Evolutionary conservation across 1,140 invertebrate genomes (phyloP).

Genomic region (Aleiodes sp.): DNA sequence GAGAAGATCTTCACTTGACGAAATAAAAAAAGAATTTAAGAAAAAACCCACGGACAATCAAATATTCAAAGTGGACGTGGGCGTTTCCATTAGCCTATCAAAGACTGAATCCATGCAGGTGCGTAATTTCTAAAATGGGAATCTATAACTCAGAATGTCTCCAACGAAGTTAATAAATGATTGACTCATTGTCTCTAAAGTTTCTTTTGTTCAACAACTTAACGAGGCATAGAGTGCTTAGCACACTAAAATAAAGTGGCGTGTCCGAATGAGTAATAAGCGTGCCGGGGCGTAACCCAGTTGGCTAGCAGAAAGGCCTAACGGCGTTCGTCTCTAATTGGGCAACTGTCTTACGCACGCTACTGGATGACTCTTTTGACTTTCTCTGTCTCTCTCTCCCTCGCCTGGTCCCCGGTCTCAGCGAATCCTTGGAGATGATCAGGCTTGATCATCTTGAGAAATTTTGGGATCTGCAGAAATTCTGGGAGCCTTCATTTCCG

Average conservation of each 20-base stretch:
- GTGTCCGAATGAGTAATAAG: slow-evolving; percentile 62
- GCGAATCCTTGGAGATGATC: neutral
- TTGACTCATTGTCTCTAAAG: slow-evolving; percentile 6
- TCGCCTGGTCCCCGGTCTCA: no score
- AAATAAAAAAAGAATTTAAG: neutral
- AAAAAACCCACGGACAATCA: no score
- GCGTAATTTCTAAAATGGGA: neutral
- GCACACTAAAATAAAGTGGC: slow-evolving; percentile 57
- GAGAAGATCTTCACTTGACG: neutral
- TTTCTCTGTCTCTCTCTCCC: slow-evolving; percentile 29
- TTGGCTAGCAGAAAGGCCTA: slow-evolving; percentile 57
- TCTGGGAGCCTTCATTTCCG: no score
- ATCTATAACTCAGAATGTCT: neutral
- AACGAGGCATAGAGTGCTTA: slow-evolving; percentile 7
- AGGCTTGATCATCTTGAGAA: neutral
- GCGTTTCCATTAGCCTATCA: slow-evolving; percentile 8
- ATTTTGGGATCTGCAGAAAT: neutral
- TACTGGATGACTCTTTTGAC: slow-evolving; percentile 22
- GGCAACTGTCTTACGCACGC: slow-evolving; percentile 57
- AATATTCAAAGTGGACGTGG: neutral
- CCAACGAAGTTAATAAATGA: no score
- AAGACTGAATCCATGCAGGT: neutral
- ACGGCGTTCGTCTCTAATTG: slow-evolving; percentile 60
- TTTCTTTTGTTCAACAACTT: slow-evolving; percentile 1
- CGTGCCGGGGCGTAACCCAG: slow-evolving; percentile 59